phyloP scores from a whole-genome alignment of 2,113 vertebrate species.

The Microtus ochrogaster region DNA sequence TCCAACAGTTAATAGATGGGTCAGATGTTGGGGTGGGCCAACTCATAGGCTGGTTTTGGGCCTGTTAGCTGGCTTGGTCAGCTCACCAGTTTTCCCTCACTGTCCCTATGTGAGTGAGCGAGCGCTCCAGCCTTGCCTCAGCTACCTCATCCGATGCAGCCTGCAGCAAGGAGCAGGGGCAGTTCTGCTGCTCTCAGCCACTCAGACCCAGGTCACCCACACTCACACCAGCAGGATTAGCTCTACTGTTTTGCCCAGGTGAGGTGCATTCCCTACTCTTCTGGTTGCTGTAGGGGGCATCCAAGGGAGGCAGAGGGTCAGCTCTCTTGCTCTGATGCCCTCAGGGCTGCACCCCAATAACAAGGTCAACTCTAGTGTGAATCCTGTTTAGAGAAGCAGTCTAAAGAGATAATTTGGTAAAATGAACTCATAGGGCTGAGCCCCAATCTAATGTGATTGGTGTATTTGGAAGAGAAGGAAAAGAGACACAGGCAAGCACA shows the following conservation, averaged over 20 bases:
- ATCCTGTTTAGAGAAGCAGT: background rate
- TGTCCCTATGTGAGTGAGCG: background rate
- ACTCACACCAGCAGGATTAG: background rate
- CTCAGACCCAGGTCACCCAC: background rate
- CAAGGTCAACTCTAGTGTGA: background rate
- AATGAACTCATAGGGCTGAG: background rate
- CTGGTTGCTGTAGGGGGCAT: background rate
- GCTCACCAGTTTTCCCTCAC: background rate
- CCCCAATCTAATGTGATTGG: background rate
- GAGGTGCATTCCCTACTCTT: background rate
- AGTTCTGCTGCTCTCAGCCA: background rate
- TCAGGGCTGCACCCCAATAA: background rate
- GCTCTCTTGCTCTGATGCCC: background rate
- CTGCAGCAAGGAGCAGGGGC: background rate
- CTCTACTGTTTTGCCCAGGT: background rate
- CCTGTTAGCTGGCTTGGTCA: background rate
- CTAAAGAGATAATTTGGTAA: slow-evolving; percentile 1
- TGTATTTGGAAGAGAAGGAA: background rate
- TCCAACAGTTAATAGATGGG: background rate
- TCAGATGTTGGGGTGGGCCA: background rate
- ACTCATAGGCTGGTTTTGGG: background rate
- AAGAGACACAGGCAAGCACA: background rate
- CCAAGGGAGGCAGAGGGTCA: background rate
- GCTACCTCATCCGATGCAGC: background rate
- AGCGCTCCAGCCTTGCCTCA: background rate